Evolutionary conservation across 1,140 invertebrate species (phyloP), one percentile per base, ranked within the genome.

Genomic region (Leptopilina clavipes): DNA sequence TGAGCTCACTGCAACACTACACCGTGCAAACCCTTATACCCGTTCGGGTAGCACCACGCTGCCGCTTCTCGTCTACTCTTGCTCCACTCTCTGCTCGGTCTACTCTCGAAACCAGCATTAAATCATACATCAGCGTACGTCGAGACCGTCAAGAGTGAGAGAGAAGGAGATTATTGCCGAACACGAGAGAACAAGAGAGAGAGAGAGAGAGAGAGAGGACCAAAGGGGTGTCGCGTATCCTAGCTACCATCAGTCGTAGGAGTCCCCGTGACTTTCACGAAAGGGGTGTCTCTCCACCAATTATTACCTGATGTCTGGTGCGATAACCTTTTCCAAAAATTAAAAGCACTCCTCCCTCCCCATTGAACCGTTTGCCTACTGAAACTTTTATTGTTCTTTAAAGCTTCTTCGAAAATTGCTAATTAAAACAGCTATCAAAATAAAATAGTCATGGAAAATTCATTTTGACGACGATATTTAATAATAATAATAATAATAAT

Each of bases 1-100:
- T 89, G 87, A 89, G 87, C 87, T 88, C 88, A 86, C 85, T 87
- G 87, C 86, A 89, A 88, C 86, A 85, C 86, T 88, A 88, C 87
- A 87, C 86, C 84, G 81, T 87, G 73, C 81, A 83, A 87, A 85
- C 85, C 87, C 88, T 88, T 88, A 88, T 86, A 88, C 81, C 85
- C 81, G 76, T 79, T 81, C 78, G 52, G 19, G 56, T 14, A 81
- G 77, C 77, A 74, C 71, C 45, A 52, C 76, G 72, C 43, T 71
- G 45, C 71, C 77, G 81, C 81, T 81, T n/a, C n/a, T n/a, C 82
- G 81, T 88, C 83, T 86, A 84, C 83, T 81, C 82, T 81, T 82
- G 81, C 80, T 77, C 81, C 76, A 72, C 83, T 83, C 85, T 88
- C 82, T 82, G 78, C 80, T 84, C 80, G 82, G 80, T 89, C 81